A percentile compares a stretch with the other conserved stretches of the same genome.
These are phyloP conservation scores for Antechinus flavipes DNA, from an alignment of 2,113 vertebrate genomes.

Conservation along the genomic window DNA sequence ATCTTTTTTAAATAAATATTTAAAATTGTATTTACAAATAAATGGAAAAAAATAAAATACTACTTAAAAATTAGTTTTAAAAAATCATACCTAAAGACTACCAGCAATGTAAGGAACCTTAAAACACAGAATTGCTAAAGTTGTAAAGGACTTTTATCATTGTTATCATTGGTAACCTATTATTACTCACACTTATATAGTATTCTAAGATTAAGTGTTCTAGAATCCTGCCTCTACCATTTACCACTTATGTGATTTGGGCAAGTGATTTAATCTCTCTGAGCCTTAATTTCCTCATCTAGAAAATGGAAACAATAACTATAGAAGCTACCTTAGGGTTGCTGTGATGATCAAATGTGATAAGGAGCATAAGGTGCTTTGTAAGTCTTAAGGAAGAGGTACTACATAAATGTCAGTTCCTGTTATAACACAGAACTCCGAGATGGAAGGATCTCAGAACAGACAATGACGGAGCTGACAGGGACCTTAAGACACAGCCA, in stretches of 20 bases:
- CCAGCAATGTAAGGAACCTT: neutral
- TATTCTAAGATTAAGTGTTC: neutral
- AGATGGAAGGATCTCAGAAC: neutral
- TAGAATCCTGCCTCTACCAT: neutral
- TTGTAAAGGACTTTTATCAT: neutral
- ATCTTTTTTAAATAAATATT: neutral
- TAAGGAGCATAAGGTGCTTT: neutral
- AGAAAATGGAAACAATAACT: neutral
- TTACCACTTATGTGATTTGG: neutral
- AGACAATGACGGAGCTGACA: neutral
- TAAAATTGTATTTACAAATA: neutral
- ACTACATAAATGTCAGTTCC: neutral
- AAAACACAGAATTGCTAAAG: neutral
- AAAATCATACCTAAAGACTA: neutral
- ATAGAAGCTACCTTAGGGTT: neutral
- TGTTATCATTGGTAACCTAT: neutral
- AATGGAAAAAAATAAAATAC: neutral
- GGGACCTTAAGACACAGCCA: neutral
- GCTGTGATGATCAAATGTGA: neutral
- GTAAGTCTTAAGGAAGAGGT: neutral
- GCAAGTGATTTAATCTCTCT: neutral
- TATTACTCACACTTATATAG: neutral
- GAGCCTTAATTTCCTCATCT: neutral
- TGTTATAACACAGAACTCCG: neutral
- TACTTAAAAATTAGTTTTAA: neutral